These are phyloP conservation scores for Staurois parvus DNA, from an alignment of 2,797 vertebrate species.

Conservation along the genomic window DNA sequence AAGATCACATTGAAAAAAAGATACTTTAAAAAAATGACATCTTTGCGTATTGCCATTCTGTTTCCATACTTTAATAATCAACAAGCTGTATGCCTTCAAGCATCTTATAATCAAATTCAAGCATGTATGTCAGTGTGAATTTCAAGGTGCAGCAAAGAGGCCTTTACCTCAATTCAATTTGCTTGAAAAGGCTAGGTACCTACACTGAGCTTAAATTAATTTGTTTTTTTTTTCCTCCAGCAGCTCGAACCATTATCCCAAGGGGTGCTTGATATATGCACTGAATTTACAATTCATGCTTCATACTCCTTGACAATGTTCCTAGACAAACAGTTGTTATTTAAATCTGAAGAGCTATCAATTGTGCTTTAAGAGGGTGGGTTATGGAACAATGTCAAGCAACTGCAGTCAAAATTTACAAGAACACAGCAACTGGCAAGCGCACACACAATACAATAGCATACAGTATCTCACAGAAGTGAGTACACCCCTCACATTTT, in stretches of 20 bases:
- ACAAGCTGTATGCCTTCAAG: conserved; percentile 77
- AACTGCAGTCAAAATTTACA: neutral
- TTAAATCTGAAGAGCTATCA: conserved; percentile 56
- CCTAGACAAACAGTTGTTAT: conserved; percentile 54
- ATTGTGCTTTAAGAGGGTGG: conserved; percentile 37
- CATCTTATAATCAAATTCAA: conserved; percentile 77
- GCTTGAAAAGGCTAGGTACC: conserved; percentile 64
- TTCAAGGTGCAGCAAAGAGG: conserved; percentile 77
- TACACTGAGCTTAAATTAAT: conserved; percentile 64
- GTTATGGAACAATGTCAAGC: conserved; percentile 21
- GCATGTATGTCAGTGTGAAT: conserved; percentile 74
- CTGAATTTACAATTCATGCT: conserved; percentile 53
- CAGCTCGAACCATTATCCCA: conserved; percentile 59
- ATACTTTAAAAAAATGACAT: conserved; percentile 61
- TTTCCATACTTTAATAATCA: conserved; percentile 77
- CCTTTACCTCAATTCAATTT: conserved; percentile 75
- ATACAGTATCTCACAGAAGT: no score
- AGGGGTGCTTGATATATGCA: conserved; percentile 57
- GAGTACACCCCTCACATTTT: no score
- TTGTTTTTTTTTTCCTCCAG: conserved; percentile 58
- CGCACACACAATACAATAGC: neutral
- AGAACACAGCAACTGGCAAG: neutral
- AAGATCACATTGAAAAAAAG: conserved; percentile 39
- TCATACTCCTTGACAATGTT: conserved; percentile 55
- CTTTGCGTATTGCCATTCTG: conserved; percentile 77